These are phyloP conservation scores for Leptinotarsa tumamoca DNA, from an alignment of 2,888 invertebrate species.

Conservation along the genomic window DNA sequence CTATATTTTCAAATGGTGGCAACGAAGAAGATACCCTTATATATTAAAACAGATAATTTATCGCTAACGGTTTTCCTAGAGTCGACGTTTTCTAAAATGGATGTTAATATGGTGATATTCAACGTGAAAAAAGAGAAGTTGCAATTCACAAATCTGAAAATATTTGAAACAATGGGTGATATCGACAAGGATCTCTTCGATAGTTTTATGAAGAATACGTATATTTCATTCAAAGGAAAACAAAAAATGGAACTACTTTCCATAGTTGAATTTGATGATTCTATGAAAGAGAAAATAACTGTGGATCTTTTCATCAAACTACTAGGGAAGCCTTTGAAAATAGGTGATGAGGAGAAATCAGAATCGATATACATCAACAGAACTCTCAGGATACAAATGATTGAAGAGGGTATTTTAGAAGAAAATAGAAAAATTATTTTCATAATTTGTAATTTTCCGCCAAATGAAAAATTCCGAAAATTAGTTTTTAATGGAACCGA, in stretches of 20 bases:
- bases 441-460: background rate
- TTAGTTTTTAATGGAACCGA: background rate
- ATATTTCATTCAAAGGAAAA: background rate
- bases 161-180: constrained; percentile 1
- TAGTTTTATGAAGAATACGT: background rate
- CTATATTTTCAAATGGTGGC: constrained; percentile 9
- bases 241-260: background rate
- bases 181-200: background rate
- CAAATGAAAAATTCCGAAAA: background rate
- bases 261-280: background rate
- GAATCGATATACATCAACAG: constrained; percentile 3
- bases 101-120: background rate
- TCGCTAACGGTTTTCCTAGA: background rate
- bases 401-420: background rate
- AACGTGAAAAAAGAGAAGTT: background rate
- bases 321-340: background rate
- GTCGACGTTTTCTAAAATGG: background rate
- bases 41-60: constrained; percentile 14
- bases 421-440: background rate
- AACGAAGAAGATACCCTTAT: background rate
- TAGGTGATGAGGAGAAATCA: background rate
- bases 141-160: background rate
- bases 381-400: background rate
- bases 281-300: background rate
- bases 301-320: constrained; percentile 1